These are phyloP conservation scores for Hemaris fuciformis DNA, from an alignment of 2,888 invertebrate species.

Conservation along the genomic window DNA sequence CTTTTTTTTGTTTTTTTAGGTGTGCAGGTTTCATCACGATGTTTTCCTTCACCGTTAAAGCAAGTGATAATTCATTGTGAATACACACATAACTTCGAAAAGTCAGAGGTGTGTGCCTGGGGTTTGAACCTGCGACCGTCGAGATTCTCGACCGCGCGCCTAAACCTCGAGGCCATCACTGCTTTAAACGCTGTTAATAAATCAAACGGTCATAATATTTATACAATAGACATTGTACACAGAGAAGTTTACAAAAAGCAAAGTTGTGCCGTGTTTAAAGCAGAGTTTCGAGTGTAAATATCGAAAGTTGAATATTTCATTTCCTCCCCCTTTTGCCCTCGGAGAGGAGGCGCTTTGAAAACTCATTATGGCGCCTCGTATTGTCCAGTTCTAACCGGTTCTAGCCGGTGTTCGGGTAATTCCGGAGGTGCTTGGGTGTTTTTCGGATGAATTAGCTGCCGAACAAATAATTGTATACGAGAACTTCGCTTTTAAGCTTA, in stretches of 20 bases:
- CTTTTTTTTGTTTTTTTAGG: no score
- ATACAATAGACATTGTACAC: constrained; percentile 6
- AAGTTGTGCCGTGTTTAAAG: constrained; percentile 41
- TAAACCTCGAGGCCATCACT: no score
- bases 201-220: background rate
- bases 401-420: constrained; percentile 5
- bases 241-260: constrained; percentile 31
- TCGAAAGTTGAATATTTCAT: constrained; percentile 57
- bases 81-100: no score
- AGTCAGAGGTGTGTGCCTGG: no score
- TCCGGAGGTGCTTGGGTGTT: background rate
- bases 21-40: no score
- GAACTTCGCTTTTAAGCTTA: background rate
- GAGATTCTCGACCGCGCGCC: no score
- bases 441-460: background rate
- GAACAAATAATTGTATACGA: background rate
- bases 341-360: constrained; percentile 28
- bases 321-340: constrained; percentile 31
- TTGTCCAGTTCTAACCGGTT: constrained; percentile 24
- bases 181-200: no score
- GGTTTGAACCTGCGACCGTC: no score
- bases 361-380: constrained; percentile 38
- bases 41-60: no score
- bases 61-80: no score
- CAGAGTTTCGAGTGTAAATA: constrained; percentile 44